Conservation (phyloP, 2,113 vertebrate species). For the Mandrillus leucophaeus region DNA sequence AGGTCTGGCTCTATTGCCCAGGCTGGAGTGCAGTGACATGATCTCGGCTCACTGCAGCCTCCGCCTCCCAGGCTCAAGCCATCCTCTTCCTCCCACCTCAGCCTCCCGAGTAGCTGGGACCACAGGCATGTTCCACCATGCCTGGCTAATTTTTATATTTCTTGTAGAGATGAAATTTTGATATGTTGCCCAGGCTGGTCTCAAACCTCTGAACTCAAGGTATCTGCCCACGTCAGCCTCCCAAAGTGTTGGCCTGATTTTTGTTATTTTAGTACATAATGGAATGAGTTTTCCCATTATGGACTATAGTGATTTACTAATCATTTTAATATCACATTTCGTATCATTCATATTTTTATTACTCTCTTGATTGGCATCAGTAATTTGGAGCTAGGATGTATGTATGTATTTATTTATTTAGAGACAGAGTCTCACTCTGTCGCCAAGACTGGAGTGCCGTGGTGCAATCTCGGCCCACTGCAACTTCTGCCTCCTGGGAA, state of each 20-base stretch:
- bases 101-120: no score
- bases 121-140: no score
- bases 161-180: no score
- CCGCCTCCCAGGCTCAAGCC: neutral
- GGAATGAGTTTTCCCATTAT: neutral
- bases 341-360: conserved; percentile 9
- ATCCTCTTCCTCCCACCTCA: no score
- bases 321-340: neutral
- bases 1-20: neutral
- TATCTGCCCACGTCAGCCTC: neutral
- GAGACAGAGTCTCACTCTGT: no score
- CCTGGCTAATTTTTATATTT: neutral
- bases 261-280: neutral
- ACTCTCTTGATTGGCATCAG: neutral
- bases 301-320: neutral
- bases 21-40: neutral
- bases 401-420: no score
- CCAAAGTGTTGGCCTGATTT: neutral
- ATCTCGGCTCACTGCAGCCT: neutral
- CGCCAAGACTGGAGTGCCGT: no score
- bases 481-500: no score
- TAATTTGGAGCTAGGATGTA: neutral
- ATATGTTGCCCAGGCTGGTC: neutral
- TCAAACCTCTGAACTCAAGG: neutral
- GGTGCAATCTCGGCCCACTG: no score